Percentiles rank a stretch among this genome's conserved stretches.
Conservation (phyloP, 2,797 vertebrate genomes). For the Monodelphis domestica region DNA sequence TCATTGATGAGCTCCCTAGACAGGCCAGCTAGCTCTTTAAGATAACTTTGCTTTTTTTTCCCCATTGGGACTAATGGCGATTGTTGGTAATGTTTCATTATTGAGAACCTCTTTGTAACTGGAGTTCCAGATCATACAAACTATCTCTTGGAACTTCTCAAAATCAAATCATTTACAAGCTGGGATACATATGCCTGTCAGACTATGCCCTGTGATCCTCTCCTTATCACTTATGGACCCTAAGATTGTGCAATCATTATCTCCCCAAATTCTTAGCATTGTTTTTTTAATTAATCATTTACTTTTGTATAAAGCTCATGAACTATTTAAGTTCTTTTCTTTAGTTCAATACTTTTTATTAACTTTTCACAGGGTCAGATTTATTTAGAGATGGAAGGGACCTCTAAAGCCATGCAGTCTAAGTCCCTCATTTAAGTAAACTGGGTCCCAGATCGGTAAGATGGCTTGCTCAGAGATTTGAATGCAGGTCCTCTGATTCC, state of each 20-base stretch:
- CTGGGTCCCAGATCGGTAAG: not conserved
- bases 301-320: not conserved
- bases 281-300: not conserved
- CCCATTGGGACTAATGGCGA: not conserved
- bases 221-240: not conserved
- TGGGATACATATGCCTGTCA: not conserved
- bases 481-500: not conserved
- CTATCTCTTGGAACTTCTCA: not conserved
- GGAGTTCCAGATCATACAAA: not conserved
- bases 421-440: not conserved
- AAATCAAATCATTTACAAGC: not conserved
- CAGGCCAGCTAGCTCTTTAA: not conserved
- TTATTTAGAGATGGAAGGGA: not conserved
- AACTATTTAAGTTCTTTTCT: not conserved
- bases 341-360: not conserved
- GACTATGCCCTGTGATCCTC: not conserved
- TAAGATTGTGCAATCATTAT: not conserved
- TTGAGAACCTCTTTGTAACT: not conserved
- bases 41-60: not conserved
- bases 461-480: not conserved
- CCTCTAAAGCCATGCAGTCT: not conserved
- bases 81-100: not conserved
- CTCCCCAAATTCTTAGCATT: not conserved
- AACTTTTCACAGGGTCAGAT: not conserved
- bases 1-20: not conserved